Conservation (phyloP, 2,797 vertebrate species). For the Sphenodon punctatus region DNA sequence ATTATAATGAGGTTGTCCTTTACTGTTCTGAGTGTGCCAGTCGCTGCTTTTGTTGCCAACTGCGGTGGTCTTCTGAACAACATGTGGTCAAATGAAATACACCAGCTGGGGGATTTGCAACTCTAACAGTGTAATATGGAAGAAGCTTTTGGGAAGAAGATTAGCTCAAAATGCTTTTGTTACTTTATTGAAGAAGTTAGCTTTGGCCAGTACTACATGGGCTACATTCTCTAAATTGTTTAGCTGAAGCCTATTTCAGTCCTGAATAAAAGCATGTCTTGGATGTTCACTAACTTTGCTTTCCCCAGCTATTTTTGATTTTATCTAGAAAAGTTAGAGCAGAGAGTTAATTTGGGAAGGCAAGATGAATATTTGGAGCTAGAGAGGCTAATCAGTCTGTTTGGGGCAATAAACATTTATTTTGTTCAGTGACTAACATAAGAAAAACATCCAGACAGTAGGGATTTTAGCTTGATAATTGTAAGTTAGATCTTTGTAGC, state of each 20-base stretch:
- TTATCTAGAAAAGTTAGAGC: not conserved
- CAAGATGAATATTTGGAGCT: not conserved
- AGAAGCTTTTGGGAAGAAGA: not conserved
- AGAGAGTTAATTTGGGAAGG: not conserved
- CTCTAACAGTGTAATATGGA: not conserved
- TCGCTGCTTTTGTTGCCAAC: not conserved
- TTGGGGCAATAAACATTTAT: not conserved
- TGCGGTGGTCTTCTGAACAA: not conserved
- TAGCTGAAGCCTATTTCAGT: not conserved
- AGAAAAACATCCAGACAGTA: not conserved
- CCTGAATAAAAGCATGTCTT: not conserved
- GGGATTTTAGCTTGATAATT: not conserved
- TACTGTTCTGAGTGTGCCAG: not conserved
- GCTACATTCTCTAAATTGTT: not conserved
- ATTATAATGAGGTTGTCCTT: too few species aligned
- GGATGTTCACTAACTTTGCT: not conserved
- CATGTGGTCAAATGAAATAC: not conserved
- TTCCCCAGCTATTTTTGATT: not conserved
- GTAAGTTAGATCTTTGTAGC: not conserved
- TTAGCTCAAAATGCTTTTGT: not conserved
- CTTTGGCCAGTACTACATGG: not conserved
- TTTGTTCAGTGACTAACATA: not conserved
- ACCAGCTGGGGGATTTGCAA: not conserved
- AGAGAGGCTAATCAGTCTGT: not conserved
- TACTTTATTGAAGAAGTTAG: not conserved